Evolutionary conservation across 2,888 invertebrate species (phyloP), one percentile per base, ranked within the genome.

Genomic region (Ernsta delagoae): DNA sequence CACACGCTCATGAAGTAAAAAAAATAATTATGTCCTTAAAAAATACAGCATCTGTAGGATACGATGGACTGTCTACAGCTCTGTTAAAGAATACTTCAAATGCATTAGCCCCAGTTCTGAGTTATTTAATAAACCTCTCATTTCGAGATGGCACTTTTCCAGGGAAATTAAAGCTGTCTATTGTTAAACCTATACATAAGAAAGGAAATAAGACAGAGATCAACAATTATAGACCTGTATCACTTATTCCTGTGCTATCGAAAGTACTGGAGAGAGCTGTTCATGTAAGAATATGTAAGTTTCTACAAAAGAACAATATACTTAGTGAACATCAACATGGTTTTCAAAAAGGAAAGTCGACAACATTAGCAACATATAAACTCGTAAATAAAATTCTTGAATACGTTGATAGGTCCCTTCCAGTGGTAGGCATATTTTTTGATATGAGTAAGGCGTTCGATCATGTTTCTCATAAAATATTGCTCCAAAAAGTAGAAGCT

Each of bases 361-460:
- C 50, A 12, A 16, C 50, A 16, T 16, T 50, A 12, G 50, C 50
- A 16, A 16, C 50, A 2, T 50, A 16, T 5, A 50, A 12, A 2
- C 7, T 50, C 2, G 16, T 50, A 16, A 50, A 12, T 16, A 12
- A 50, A 50, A 16, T 50, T 16, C 16, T 50, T 0, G 8, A 53
- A 9, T 24, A 24, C 7, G 53, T 53, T 8, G 53, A 53, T 11
- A 53, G 9, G 9, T 24, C 53, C 0, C 8, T 53, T 0, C 53
- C 53, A 8, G 53, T 53, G 4, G 8, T 24, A 53, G 53, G 16
- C 2, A 53, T 53, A 2, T 53, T 53, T 24, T 53, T 53, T 53
- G 53, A 53, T 24, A 53, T 53, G 53, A 53, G 53, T 9, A 53
- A 53, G 24, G 53, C 53, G 16, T 53, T 53, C 11, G 53, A 53